phyloP scores from a whole-genome alignment of 2,113 vertebrate species.

The Procavia capensis region DNA sequence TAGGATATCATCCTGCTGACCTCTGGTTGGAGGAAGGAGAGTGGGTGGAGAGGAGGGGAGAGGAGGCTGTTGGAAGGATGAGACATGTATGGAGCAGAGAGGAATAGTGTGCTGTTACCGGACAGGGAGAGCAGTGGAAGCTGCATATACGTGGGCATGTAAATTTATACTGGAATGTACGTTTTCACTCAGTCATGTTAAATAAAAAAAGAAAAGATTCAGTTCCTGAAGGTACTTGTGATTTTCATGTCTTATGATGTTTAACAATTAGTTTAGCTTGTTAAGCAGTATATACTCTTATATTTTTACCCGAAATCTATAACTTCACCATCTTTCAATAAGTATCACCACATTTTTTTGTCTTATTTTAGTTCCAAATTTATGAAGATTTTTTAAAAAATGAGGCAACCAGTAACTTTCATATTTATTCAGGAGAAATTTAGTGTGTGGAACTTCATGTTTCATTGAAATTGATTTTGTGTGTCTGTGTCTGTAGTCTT shows the following conservation, averaged over 20 bases:
- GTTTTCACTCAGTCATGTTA: too few relatives aligned
- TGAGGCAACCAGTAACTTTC: not conserved
- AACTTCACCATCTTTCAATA: slow-evolving; percentile 9
- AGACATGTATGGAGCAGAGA: too few relatives aligned
- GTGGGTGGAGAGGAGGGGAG: too few relatives aligned
- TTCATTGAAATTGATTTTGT: not conserved
- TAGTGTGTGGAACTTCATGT: not conserved
- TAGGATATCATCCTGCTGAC: too few relatives aligned
- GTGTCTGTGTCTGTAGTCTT: not conserved
- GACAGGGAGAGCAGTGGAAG: too few relatives aligned
- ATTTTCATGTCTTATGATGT: not conserved
- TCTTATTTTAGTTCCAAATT: slow-evolving; percentile 25
- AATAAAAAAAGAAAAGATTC: too few relatives aligned
- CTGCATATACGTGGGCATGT: too few relatives aligned
- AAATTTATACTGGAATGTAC: too few relatives aligned
- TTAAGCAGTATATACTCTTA: not conserved
- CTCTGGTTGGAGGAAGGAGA: too few relatives aligned
- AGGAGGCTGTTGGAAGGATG: too few relatives aligned
- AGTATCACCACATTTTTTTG: not conserved
- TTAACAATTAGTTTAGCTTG: not conserved
- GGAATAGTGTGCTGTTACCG: too few relatives aligned
- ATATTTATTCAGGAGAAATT: slow-evolving; percentile 40
- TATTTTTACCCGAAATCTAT: not conserved
- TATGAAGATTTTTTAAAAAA: slow-evolving; percentile 35
- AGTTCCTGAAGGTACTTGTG: not conserved